Evolutionary conservation across 2,797 vertebrate genomes (phyloP), one percentile per base, ranked within the genome.

Genomic region (Cossypha heuglini): DNA sequence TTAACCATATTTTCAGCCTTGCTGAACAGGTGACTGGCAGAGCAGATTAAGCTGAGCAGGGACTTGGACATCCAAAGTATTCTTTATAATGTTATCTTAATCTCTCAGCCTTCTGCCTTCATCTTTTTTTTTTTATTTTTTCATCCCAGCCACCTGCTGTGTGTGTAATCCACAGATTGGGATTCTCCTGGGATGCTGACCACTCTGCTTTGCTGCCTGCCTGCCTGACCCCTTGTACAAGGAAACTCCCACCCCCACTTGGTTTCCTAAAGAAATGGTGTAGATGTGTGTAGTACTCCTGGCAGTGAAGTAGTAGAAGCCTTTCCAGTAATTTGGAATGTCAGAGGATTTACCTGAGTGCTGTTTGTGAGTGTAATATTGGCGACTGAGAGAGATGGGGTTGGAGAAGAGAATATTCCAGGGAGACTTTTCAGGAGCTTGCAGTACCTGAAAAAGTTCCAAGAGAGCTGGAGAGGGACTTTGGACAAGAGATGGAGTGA

Each of bases 401-500:
- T 5, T 68, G 31, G 19, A 29, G 28, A 51, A 45, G 19, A 29
- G 28, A 51, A 45, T 18, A 62, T 26, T 57, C 37, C 9, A 22
- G 57, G 6, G 49, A 57, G 9, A 40, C 2, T 26, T 80, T 66
- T 11, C 29, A 73, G 59, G 13, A 45, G 24, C 25, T 55, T 73
- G 10, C 59, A 59, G 33, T 4, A 3, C 52, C 28, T 19, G 6
- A 19, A 76, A 28, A 12, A 4, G 3, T 1, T 76, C 20, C 43
- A 38, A 8, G 20, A 57, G n/a, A 57, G 18, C 5, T 49, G 48
- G 13, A 69, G 49, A 49, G 4, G 19, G 19, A 49, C 16, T 49
- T 3, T 1, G 42, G 26, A 28, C 26, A 62, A 49, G 11, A 22
- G 9, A 3, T 62, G n/a, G 11, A 59, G 31, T 0, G 40, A 67